Evolutionary conservation across 2,888 invertebrate genomes (phyloP), one percentile per base, ranked within the genome.

Genomic region (Aleiodes alternator): DNA sequence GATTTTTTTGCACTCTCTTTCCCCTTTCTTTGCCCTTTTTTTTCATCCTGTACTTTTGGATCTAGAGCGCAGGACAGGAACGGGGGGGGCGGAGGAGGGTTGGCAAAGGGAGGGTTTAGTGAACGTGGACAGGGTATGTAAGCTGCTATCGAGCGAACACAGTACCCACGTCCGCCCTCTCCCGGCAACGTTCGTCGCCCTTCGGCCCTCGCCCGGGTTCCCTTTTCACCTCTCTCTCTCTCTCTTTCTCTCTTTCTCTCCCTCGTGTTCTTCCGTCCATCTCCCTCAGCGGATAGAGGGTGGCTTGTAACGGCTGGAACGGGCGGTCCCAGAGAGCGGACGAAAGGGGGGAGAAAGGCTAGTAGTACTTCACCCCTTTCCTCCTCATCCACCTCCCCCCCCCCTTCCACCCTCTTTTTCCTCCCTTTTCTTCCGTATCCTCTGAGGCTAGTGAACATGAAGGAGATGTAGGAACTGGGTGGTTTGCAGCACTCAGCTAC

Each of bases 91-190:
- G n/a, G n/a, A n/a, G n/a, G n/a, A n/a, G n/a, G n/a, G n/a, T n/a
- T n/a, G n/a, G n/a, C n/a, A n/a, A 72, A 76, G 68, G 76, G 31
- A 31, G 70, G 77, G 72, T 71, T 68, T 82, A 82, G 84, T 76
- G 84, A 86, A 85, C 85, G 85, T 84, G 85, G 83, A 84, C 82
- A 84, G 87, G 84, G 85, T 74, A 73, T 85, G 86, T 86, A 87
- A 88, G 88, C 87, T 84, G 86, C 87, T 89, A 89, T 89, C 87
- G 88, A 89, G 88, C 88, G 88, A 85, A n/a, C n/a, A 86, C 87
- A 87, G 87, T 87, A n/a, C 83, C 84, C 86, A 86, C 85, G 86
- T 84, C 61, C 76, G 72, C 55, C 72, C 83, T 84, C 77, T 80
- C 80, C 80, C 66, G 66, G 76, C 79, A 78, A 76, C 74, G 75